Evolutionary conservation across 2,113 vertebrate species (phyloP).

Genomic region (Cyprinodon tularosa): DNA sequence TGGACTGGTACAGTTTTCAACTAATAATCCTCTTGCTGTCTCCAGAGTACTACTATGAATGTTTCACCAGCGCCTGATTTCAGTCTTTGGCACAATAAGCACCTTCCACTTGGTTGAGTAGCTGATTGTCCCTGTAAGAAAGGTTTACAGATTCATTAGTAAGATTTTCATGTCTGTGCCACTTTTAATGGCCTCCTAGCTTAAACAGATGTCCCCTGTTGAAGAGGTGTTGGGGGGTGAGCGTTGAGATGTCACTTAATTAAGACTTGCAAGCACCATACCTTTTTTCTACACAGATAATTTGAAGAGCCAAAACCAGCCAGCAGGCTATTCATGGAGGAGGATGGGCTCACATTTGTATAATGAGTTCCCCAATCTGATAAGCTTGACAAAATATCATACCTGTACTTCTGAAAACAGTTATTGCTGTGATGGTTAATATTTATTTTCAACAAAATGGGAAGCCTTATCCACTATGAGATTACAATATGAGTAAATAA

Average conservation of each 20-base stretch:
- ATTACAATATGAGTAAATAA: constrained; percentile 56
- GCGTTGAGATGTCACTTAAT: constrained; percentile 31
- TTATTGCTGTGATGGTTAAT: constrained; percentile 48
- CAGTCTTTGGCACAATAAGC: constrained; percentile 38
- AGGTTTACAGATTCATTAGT: constrained; percentile 68
- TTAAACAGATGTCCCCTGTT: constrained; percentile 34
- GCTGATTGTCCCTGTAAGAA: constrained; percentile 51
- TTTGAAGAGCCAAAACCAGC: background rate
- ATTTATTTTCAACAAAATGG: constrained; percentile 62
- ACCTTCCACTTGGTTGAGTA: constrained; percentile 54
- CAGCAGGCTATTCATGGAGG: constrained; percentile 5
- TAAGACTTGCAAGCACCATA: constrained; percentile 28
- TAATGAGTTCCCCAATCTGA: constrained; percentile 40
- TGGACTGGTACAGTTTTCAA: constrained; percentile 37
- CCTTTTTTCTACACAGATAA: background rate
- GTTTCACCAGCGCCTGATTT: constrained; percentile 27
- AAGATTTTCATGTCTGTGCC: constrained; percentile 60
- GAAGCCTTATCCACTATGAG: constrained; percentile 40
- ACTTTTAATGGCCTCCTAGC: constrained; percentile 64
- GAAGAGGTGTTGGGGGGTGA: constrained; percentile 20
- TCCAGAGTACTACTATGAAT: constrained; percentile 29
- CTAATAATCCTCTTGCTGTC: constrained; percentile 35
- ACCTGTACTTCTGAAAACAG: constrained; percentile 18
- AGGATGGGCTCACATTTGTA: constrained; percentile 15
- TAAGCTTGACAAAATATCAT: constrained; percentile 34